phyloP scores from a whole-genome alignment of 2,888 invertebrate genomes.

The Carcina quercana region DNA sequence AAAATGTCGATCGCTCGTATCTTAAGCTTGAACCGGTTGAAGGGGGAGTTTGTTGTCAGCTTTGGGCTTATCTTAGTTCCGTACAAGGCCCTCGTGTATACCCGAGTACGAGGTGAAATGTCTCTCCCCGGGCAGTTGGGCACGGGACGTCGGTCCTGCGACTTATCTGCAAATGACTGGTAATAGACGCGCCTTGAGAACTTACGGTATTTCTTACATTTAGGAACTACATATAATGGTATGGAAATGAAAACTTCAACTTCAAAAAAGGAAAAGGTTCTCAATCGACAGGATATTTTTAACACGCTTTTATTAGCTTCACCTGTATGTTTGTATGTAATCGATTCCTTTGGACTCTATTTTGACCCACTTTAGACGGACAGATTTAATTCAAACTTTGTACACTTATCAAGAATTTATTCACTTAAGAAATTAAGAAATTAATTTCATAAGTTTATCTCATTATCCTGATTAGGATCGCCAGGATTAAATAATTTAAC shows the following conservation, averaged over 20 bases:
- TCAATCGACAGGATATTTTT: too few relatives aligned
- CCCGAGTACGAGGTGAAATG: constrained; percentile 9
- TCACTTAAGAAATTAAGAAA: too few relatives aligned
- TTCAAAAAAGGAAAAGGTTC: too few relatives aligned
- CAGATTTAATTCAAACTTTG: too few relatives aligned
- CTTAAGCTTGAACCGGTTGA: constrained; percentile 13
- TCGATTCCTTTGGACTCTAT: too few relatives aligned
- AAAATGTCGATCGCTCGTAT: background rate
- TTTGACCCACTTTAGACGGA: too few relatives aligned
- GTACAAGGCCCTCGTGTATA: constrained; percentile 19
- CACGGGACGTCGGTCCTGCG: background rate
- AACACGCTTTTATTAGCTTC: too few relatives aligned
- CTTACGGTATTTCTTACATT: background rate
- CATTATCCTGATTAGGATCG: too few relatives aligned
- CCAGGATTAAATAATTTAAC: too few relatives aligned
- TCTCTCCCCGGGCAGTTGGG: constrained; percentile 3
- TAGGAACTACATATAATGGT: background rate
- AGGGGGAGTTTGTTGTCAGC: constrained; percentile 24
- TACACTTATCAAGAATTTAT: too few relatives aligned
- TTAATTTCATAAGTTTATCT: too few relatives aligned
- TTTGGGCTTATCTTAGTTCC: constrained; percentile 36
- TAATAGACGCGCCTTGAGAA: constrained; percentile 2
- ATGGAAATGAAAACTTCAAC: background rate
- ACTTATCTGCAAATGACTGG: constrained; percentile 8
- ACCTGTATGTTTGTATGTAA: too few relatives aligned